phyloP scores from a whole-genome alignment of 2,797 vertebrate genomes.

The Halcyon badia region DNA sequence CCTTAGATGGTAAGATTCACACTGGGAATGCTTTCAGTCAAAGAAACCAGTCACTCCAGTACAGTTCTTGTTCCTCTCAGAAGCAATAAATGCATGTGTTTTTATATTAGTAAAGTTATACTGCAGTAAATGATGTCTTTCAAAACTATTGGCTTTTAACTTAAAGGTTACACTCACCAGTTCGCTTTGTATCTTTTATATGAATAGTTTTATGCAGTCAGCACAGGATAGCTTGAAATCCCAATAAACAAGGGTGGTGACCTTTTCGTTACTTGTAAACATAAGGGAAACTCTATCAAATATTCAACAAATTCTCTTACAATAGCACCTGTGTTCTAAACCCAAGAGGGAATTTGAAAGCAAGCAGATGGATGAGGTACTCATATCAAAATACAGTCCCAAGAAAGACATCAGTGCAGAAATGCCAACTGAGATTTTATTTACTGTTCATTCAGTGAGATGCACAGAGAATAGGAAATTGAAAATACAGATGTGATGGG shows the following conservation, averaged over 20 bases:
- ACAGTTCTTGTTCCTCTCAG: background rate
- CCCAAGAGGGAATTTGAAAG: slow-evolving; percentile 56
- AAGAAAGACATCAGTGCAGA: slow-evolving; percentile 44
- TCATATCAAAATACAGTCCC: slow-evolving; percentile 53
- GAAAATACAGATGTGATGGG: slow-evolving; percentile 23
- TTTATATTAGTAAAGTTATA: slow-evolving; percentile 8
- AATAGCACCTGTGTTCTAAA: slow-evolving; percentile 46
- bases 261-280: slow-evolving; percentile 68
- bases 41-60: background rate
- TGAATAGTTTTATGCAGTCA: slow-evolving; percentile 6
- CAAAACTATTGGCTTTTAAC: slow-evolving; percentile 34
- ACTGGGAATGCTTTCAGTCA: background rate
- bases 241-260: slow-evolving; percentile 56
- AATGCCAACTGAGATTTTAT: slow-evolving; percentile 59
- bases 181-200: slow-evolving; percentile 39
- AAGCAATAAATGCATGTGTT: background rate
- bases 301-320: slow-evolving; percentile 64
- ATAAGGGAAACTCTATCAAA: slow-evolving; percentile 63
- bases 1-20: background rate
- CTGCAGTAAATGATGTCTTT: background rate
- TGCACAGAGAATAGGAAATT: slow-evolving; percentile 1
- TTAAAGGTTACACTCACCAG: slow-evolving; percentile 45
- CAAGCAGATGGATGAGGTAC: slow-evolving; percentile 66
- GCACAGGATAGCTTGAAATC: slow-evolving; percentile 38
- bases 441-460: slow-evolving; percentile 32